Evolutionary conservation across 2,888 invertebrate genomes (phyloP).

Genomic region (Ormia ochracea): DNA sequence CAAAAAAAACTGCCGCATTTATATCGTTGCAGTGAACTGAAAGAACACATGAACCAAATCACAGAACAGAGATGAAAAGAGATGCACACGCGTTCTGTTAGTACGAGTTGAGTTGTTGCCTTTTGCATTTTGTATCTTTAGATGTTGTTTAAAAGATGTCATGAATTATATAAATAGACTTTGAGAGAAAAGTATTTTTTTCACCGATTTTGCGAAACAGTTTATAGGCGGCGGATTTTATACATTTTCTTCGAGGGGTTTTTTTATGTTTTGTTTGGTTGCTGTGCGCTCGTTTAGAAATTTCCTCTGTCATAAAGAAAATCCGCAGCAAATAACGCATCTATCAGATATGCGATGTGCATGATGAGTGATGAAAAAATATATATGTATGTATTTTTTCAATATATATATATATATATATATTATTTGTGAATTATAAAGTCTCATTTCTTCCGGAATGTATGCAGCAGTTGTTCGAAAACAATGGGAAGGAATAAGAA

Average conservation of each 20-base stretch:
- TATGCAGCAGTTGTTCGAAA: neutral
- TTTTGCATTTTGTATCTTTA: conserved; percentile 30
- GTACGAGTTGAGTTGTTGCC: neutral
- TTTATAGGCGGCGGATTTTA: conserved; percentile 35
- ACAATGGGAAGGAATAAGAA: neutral
- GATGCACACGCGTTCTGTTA: neutral
- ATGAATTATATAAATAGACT: conserved; percentile 60
- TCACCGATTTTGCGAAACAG: conserved; percentile 16
- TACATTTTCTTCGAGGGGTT: conserved; percentile 9
- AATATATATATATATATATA: too few relatives aligned
- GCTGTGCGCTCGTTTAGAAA: conserved; percentile 24
- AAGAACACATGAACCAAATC: conserved; percentile 14
- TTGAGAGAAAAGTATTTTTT: conserved; percentile 30
- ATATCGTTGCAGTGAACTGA: conserved; percentile 23
- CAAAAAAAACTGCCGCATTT: conserved; percentile 11
- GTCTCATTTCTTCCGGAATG: conserved; percentile 39
- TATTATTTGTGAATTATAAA: too few relatives aligned
- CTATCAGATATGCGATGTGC: conserved; percentile 28
- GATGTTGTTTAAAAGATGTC: conserved; percentile 57
- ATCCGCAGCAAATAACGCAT: conserved; percentile 34
- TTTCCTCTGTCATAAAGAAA: conserved; percentile 40
- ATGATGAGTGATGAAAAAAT: conserved; percentile 30
- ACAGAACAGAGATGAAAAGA: neutral
- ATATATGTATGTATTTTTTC: too few relatives aligned
- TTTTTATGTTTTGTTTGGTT: neutral